phyloP scores from a whole-genome alignment of 2,113 vertebrate genomes.

The Triplophysa siluroides region DNA sequence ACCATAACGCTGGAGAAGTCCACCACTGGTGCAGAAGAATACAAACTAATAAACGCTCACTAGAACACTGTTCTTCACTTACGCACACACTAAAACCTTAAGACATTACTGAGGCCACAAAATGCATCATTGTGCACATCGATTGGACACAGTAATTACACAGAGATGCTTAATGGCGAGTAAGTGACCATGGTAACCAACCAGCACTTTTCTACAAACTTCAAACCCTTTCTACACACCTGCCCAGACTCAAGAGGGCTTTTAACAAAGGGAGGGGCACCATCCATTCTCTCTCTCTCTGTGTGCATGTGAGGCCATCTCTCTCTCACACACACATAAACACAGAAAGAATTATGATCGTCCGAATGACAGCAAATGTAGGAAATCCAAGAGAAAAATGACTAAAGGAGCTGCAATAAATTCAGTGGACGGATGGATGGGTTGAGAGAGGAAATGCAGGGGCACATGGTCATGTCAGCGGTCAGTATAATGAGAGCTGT shows the following conservation, averaged over 20 bases:
- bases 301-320: background rate
- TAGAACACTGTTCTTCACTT: background rate
- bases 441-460: conserved; percentile 1
- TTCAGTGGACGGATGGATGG: conserved; percentile 1
- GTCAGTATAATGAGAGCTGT: conserved; percentile 32
- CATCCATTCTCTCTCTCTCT: background rate
- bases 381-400: conserved; percentile 1
- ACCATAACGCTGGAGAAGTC: too few relatives aligned
- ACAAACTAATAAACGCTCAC: background rate
- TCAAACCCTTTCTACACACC: conserved; percentile 46
- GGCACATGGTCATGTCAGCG: conserved; percentile 33
- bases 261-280: conserved; percentile 31
- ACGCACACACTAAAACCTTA: conserved; percentile 30
- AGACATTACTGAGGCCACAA: conserved; percentile 34
- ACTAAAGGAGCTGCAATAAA: background rate
- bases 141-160: conserved; percentile 31
- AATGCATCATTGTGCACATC: conserved; percentile 33
- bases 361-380: background rate
- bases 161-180: conserved; percentile 42
- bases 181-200: conserved; percentile 55
- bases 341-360: background rate
- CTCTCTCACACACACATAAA: conserved; percentile 18
- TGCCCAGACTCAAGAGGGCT: conserved; percentile 40
- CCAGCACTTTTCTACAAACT: conserved; percentile 43
- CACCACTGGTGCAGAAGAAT: background rate